phyloP scores from a whole-genome alignment of 2,113 vertebrate genomes.

The Corynorhinus townsendii region DNA sequence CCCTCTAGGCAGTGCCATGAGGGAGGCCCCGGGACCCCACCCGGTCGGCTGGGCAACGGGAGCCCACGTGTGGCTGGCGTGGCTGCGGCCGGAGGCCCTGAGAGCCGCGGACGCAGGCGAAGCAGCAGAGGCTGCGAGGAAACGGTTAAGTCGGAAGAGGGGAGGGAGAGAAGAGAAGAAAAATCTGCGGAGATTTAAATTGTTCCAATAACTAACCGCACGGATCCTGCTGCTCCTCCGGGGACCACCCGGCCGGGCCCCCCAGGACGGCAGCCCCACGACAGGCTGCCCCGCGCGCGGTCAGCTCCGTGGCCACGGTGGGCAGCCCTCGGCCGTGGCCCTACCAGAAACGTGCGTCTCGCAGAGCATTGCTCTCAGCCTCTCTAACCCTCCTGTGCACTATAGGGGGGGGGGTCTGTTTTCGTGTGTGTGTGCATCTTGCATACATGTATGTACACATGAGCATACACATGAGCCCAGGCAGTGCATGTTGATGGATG shows the following conservation, averaged over 20 bases:
- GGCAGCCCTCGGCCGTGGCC: rapidly evolving
- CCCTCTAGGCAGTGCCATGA: not conserved
- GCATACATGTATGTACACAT: rapidly evolving
- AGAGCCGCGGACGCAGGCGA: rapidly evolving
- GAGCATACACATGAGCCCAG: rapidly evolving
- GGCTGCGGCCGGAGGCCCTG: not conserved
- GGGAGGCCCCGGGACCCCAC: not conserved
- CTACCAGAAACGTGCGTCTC: rapidly evolving
- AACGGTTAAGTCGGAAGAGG: not conserved
- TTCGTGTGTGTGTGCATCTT: not conserved
- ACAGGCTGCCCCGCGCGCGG: rapidly evolving
- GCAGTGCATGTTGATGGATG: rapidly evolving
- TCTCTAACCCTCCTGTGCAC: rapidly evolving
- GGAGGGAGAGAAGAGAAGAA: not conserved
- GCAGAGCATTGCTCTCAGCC: rapidly evolving
- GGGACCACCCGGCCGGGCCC: not conserved
- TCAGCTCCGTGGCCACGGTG: rapidly evolving
- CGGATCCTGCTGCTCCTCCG: not conserved
- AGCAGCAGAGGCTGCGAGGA: too few species aligned
- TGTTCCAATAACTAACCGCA: not conserved
- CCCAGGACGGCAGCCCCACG: rapidly evolving
- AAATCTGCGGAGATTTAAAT: not conserved
- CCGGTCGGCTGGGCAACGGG: rapidly evolving
- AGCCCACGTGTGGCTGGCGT: not conserved
- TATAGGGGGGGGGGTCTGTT: rapidly evolving